Base-by-base conservation (phyloP, 2,113 vertebrate species). In the Carassius carassius region DNA sequence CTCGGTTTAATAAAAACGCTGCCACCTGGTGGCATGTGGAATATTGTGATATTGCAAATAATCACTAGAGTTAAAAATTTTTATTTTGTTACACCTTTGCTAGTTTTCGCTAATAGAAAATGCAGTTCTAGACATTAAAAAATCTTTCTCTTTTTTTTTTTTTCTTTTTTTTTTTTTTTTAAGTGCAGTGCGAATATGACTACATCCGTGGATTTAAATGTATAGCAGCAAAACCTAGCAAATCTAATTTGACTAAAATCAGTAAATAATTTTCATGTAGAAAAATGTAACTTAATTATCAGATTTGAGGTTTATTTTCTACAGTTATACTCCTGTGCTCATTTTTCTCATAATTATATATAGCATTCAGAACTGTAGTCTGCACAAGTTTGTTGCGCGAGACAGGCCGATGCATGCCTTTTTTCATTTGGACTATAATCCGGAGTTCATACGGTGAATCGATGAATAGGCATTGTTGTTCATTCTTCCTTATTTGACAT, bases 21-120 rank as follows among this genome's bases (percentile, higher is more conserved):
- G 93, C 92, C 94, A 88, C 88, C 94, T 93, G 89, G 90, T 94
- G 94, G 90, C 14, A 11, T 73, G 62, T 77, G 4, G 0, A 70
- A 12, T 35, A 17, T 35, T 65, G 35, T 11, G 1, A 29, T 17
- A 17, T 8, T 63, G 54, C 80, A 86, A 23, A 54, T 54, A 19
- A 6, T 79, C 12, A 16, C 21, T 29, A 14, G 47, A 21, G 74
- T 19, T 17, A 51, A 16, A 16, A 19, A 49, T 29, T 19, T 56
- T 32, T 2, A 5, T 37, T 78, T 3, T 78, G 25, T 78, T 19
- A 54, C 12, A 23, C 47, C 10, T 70, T 54, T 29, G 11, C 44
- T 47, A 6, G 3, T 69, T 54, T 12, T 14, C 14, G 17, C 7
- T 5, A 21, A 44, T 44, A 44, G 8, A 62, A 78, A 58, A 54